Base-by-base conservation (phyloP, 2,113 vertebrate species). In the Canis aureus region DNA sequence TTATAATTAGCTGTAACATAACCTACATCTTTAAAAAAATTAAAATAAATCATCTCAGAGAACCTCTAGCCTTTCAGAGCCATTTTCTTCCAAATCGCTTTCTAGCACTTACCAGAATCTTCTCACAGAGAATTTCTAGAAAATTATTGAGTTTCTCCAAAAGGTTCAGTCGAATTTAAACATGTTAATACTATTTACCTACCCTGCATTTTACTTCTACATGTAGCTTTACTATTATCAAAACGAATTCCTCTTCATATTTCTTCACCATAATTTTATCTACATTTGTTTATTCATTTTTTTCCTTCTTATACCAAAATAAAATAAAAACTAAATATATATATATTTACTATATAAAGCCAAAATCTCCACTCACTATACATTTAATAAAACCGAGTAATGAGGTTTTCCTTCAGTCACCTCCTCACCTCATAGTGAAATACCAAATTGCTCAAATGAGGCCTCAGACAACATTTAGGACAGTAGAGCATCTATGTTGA, bases 1-100 rank as follows among this genome's bases (percentile, higher is more conserved):
- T 95, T 90, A 79, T 80, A 82, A 91, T 60, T 96, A 71, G 1
- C 23, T 94, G 19, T 79, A 86, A n/a, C 15, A 38, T 13, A 67
- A 62, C 3, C 51, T 94, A 91, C 51, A 51, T 92, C 29, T 69
- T 62, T 62, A 78, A 90, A 89, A 60, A 43, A 90, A 88, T 25
- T 57, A 22, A n/a, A n/a, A 29, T 51, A 29, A 51, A 78, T 78
- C 74, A 78, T 51, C 25, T 51, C 74, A 17, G 43, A 43, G 5
- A 82, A 86, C 32, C 43, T 92, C 35, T 35, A 91, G n/a, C 1
- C 22, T 88, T 74, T 89, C 38, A 82, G 32, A 82, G 32, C 53
- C 22, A 55, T 67, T 76, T 43, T 43, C 43, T 43, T 43, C 43
- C 43, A 43, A 43, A 43, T 43, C 6, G 43, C 43, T 93, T 86